These are phyloP conservation scores for Phalacrocorax brasilianus DNA, from an alignment of 2,113 vertebrate species.

Conservation along the genomic window DNA sequence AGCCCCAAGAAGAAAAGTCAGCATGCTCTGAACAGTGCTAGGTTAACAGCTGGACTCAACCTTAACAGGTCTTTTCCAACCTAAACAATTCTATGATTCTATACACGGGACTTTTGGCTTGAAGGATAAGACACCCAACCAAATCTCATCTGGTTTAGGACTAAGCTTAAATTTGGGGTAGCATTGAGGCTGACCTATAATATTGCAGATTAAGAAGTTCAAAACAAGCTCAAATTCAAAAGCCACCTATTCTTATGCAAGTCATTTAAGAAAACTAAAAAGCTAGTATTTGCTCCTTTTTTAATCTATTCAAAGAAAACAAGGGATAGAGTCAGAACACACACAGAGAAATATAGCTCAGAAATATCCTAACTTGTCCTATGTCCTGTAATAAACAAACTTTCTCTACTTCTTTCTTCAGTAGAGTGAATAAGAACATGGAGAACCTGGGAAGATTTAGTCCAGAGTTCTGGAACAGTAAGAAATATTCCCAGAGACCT, in stretches of 20 bases:
- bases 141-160: not conserved
- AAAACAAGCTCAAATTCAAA: not conserved
- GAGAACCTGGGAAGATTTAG: not conserved
- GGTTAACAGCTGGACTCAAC: too few species aligned
- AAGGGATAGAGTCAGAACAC: not conserved
- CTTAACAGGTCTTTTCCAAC: too few species aligned
- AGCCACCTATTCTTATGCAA: not conserved
- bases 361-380: rapidly evolving
- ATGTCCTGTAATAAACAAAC: not conserved
- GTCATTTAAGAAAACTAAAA: not conserved
- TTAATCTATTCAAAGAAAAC: not conserved
- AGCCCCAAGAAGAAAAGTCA: not conserved
- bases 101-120: rapidly evolving
- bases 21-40: too few species aligned
- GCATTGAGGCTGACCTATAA: not conserved
- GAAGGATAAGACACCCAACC: not conserved
- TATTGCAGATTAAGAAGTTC: not conserved
- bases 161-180: not conserved
- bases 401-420: not conserved
- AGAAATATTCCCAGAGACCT: not conserved
- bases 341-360: not conserved
- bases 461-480: not conserved
- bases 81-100: too few species aligned
- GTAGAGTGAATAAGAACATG: rapidly evolving
- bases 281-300: not conserved